phyloP scores from a whole-genome alignment of 2,113 vertebrate genomes.

The Pterocles gutturalis region DNA sequence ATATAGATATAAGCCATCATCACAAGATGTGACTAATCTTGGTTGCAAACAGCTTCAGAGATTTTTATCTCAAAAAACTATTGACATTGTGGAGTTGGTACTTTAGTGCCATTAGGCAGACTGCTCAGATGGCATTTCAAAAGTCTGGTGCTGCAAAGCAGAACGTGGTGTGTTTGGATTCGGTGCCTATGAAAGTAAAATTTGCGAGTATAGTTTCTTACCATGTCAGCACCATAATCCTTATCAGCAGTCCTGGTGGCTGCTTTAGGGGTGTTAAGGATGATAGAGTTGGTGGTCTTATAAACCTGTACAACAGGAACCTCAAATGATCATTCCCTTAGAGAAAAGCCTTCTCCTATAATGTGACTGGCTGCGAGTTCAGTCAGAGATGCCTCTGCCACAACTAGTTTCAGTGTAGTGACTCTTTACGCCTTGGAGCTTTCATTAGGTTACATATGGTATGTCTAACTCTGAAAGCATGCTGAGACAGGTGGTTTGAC shows the following conservation, averaged over 20 bases:
- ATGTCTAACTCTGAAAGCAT: not conserved
- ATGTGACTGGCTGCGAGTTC: not conserved
- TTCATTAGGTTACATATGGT: not conserved
- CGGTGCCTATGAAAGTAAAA: not conserved
- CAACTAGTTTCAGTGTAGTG: not conserved
- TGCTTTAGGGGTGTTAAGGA: not conserved
- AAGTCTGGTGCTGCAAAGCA: not conserved
- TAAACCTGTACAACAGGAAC: not conserved
- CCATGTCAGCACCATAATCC: not conserved
- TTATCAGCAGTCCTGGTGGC: not conserved
- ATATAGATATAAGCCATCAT: not conserved
- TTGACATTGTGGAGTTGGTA: fast-evolving
- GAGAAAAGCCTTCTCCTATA: not conserved
- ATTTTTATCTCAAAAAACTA: not conserved
- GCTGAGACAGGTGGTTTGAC: not conserved
- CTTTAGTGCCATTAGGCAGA: not conserved
- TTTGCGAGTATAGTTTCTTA: not conserved
- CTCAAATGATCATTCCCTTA: not conserved
- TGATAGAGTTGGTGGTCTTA: not conserved
- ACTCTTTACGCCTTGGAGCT: not conserved
- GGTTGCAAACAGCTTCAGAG: not conserved
- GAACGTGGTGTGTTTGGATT: not conserved
- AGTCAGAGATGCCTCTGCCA: not conserved
- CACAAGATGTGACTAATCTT: not conserved
- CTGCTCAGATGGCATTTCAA: fast-evolving